These are phyloP conservation scores for Rhynchotus rufescens DNA, from an alignment of 2,797 vertebrate species.

Conservation along the genomic window DNA sequence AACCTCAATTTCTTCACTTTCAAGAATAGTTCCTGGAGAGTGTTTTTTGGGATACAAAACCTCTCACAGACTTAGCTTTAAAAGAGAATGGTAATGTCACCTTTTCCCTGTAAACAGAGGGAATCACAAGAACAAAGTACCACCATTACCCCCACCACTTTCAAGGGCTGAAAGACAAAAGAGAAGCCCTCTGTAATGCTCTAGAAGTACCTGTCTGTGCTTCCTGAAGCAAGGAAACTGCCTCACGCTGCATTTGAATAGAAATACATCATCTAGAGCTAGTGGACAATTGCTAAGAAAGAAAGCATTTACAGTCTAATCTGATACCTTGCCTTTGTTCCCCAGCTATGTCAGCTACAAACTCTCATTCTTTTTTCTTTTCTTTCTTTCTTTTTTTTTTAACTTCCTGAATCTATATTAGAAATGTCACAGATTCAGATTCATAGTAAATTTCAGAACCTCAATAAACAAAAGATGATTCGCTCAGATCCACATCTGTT, in stretches of 20 bases:
- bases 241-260: constrained; percentile 22
- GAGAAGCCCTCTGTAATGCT: neutral
- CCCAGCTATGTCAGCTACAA: neutral
- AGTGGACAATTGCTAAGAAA: neutral
- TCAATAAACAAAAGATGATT: neutral
- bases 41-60: neutral
- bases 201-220: neutral
- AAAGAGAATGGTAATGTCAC: neutral
- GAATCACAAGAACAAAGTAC: constrained; percentile 18
- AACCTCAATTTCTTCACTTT: neutral
- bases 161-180: neutral
- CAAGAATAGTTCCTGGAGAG: neutral
- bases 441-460: neutral
- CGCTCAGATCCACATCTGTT: neutral
- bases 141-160: neutral
- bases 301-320: neutral
- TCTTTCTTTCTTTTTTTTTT: neutral
- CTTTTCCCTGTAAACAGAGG: neutral
- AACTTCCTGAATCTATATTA: neutral
- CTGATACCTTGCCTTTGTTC: neutral
- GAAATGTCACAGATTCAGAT: neutral
- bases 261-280: neutral
- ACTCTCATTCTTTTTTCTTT: neutral
- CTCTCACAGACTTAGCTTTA: neutral
- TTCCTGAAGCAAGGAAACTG: constrained; percentile 29